phyloP scores from a whole-genome alignment of 2,888 invertebrate species.

The Barypeithes pellucidus region DNA sequence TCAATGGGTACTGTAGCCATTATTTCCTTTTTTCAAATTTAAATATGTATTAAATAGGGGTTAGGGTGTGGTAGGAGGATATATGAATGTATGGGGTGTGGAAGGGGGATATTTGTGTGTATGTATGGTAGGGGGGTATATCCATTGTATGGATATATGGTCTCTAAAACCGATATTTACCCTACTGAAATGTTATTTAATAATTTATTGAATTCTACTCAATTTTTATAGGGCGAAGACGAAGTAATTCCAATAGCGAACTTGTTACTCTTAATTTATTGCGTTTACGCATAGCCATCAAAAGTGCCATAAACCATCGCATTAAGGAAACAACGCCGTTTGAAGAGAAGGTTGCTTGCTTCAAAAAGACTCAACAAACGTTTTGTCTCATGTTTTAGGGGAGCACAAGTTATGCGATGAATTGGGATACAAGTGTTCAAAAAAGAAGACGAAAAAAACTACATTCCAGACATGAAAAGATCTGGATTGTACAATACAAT shows the following conservation, averaged over 20 bases:
- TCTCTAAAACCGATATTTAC: no score
- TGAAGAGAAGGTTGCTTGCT: neutral
- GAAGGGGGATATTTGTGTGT: no score
- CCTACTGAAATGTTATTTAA: no score
- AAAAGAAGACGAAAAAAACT: constrained; percentile 8
- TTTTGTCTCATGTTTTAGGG: neutral
- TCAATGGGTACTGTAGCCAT: no score
- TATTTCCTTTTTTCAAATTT: no score
- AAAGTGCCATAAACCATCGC: neutral
- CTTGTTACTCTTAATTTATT: neutral
- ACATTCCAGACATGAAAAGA: neutral
- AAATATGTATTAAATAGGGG: no score
- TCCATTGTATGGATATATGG: no score
- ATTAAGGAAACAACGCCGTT: neutral
- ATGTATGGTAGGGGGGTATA: no score
- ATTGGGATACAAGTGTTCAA: neutral
- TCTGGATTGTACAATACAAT: neutral
- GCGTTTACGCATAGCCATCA: neutral
- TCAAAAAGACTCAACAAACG: neutral
- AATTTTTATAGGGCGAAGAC: neutral
- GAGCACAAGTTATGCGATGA: neutral
- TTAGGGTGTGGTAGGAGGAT: no score
- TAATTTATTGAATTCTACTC: no score
- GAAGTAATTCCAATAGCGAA: neutral
- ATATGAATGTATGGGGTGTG: no score